phyloP scores from a whole-genome alignment of 30 jellyfish, hydroid and myxozoan genomes.

The Aurelia aurita region DNA sequence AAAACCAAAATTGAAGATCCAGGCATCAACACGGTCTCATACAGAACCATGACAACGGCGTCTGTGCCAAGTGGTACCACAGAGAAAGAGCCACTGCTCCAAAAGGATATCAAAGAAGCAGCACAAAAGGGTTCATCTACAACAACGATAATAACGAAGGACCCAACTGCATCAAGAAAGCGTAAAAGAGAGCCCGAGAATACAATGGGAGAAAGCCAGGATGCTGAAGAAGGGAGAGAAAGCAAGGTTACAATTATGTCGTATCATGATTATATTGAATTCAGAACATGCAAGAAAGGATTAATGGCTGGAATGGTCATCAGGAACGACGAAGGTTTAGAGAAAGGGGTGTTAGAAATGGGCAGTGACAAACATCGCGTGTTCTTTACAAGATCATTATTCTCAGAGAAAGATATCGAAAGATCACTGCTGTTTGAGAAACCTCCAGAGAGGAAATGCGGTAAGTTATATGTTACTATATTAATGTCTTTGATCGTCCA shows the following conservation, averaged over 20 bases:
- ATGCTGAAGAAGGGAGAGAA: constrained; percentile 21
- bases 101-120: neutral
- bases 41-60: neutral
- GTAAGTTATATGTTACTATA: constrained; percentile 10
- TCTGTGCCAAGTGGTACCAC: too few relatives aligned
- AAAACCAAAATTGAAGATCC: neutral
- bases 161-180: constrained; percentile 8
- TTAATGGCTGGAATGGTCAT: constrained; percentile 32
- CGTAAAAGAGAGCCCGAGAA: constrained; percentile 2
- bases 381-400: constrained; percentile 17
- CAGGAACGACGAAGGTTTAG: constrained; percentile 11
- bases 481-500: too few relatives aligned
- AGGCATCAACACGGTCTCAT: too few relatives aligned
- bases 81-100: neutral
- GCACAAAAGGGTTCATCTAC: neutral
- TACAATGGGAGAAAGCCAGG: neutral
- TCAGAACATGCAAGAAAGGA: constrained; percentile 26
- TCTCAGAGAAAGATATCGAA: constrained; percentile 45
- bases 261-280: constrained; percentile 12
- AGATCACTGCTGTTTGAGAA: constrained; percentile 33
- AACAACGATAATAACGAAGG: neutral
- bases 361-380: constrained; percentile 11
- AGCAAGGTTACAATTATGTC: constrained; percentile 30
- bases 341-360: constrained; percentile 12
- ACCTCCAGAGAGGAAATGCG: constrained; percentile 29